Conservation (phyloP, 2,113 vertebrate species). For the Sylvietta virens region DNA sequence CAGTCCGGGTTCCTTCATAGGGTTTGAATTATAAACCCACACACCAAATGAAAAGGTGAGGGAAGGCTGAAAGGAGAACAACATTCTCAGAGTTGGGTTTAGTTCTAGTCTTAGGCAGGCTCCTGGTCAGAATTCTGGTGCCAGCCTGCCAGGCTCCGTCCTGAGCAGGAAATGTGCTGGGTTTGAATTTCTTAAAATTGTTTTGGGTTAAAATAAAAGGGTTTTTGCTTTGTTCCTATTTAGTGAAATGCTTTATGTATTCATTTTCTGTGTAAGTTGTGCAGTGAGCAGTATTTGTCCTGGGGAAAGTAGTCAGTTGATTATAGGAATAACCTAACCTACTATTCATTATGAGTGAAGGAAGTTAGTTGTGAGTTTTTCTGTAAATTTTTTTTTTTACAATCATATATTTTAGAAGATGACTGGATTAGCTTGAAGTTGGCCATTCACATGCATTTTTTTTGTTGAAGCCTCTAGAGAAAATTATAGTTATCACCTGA, state of each 20-base stretch:
- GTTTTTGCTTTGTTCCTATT: neutral
- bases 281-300: neutral
- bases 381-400: neutral
- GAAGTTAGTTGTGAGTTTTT: neutral
- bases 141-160: slow-evolving; percentile 7
- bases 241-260: neutral
- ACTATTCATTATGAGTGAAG: neutral
- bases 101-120: slow-evolving; percentile 43
- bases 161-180: neutral
- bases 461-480: neutral
- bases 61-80: neutral
- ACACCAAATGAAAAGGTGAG: slow-evolving; percentile 30
- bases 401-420: neutral
- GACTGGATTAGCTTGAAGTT: neutral
- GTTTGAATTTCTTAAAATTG: slow-evolving; percentile 18
- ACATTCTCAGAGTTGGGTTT: neutral
- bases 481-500: neutral
- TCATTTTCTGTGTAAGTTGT: neutral
- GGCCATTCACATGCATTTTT: neutral
- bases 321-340: neutral
- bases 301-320: slow-evolving; percentile 41
- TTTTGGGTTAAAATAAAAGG: neutral
- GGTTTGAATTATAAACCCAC: slow-evolving; percentile 60
- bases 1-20: slow-evolving; percentile 51
- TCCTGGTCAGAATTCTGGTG: neutral